phyloP scores from a whole-genome alignment of 2,888 invertebrate species.

The Cerastis leucographa region DNA sequence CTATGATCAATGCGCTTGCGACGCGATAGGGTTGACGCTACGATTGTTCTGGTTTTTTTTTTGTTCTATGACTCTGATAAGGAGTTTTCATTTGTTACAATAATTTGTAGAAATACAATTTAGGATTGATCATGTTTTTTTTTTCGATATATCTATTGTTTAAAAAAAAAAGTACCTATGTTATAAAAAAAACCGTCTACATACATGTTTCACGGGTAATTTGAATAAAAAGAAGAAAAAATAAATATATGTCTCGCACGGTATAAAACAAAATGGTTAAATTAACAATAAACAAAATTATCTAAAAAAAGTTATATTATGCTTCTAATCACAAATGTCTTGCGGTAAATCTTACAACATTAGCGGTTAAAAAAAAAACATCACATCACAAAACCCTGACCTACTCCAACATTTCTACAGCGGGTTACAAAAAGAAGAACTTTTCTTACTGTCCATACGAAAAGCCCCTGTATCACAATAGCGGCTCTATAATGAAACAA shows the following conservation, averaged over 20 bases:
- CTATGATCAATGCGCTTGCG: slow-evolving; percentile 84
- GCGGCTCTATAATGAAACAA: slow-evolving; percentile 83
- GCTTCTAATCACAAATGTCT: not conserved
- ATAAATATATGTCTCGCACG: too few relatives aligned
- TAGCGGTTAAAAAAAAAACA: not conserved
- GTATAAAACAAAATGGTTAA: too few relatives aligned
- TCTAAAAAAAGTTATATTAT: not conserved
- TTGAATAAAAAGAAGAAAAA: too few relatives aligned
- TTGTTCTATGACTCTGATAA: not conserved
- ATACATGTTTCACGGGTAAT: not conserved
- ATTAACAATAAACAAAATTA: too few relatives aligned
- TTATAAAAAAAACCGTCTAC: not conserved
- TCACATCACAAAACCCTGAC: slow-evolving; percentile 38
- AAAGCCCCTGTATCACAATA: slow-evolving; percentile 79
- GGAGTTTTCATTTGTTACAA: not conserved
- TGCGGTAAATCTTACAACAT: not conserved
- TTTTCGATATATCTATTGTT: not conserved
- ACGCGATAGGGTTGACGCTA: slow-evolving; percentile 71
- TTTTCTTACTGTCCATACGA: slow-evolving; percentile 59
- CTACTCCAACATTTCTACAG: slow-evolving; percentile 47
- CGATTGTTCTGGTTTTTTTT: not conserved
- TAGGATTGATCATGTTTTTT: not conserved
- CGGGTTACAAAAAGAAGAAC: slow-evolving; percentile 68
- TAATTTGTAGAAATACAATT: not conserved
- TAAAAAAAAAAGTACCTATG: not conserved